These are phyloP conservation scores for Microcebus ravelobensis DNA, from an alignment of 2,113 vertebrate species.

Conservation along the genomic window DNA sequence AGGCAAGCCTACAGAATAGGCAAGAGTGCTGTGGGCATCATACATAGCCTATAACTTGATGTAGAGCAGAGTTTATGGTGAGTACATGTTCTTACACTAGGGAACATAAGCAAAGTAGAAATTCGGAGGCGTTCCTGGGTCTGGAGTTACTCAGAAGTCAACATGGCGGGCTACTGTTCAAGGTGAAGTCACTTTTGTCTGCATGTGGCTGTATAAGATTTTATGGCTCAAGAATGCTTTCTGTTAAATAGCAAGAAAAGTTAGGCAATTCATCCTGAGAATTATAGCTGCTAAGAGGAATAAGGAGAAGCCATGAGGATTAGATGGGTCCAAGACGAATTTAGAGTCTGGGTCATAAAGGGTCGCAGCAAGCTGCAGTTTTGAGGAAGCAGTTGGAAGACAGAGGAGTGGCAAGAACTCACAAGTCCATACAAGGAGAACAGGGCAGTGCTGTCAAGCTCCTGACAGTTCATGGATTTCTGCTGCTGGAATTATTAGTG, in stretches of 20 bases:
- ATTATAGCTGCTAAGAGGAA: neutral
- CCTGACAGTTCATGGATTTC: neutral
- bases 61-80: no score
- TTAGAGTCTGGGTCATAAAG: neutral
- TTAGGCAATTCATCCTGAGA: neutral
- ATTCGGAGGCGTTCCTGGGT: no score
- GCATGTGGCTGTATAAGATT: neutral
- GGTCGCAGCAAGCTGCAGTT: neutral
- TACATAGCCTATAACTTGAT: no score
- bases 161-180: no score
- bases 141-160: no score
- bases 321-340: neutral
- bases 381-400: neutral
- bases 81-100: no score
- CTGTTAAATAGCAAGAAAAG: neutral
- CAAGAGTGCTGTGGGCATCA: no score
- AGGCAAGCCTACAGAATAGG: no score
- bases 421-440: neutral
- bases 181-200: no score
- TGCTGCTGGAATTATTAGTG: neutral
- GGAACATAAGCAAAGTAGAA: no score
- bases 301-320: neutral
- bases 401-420: neutral
- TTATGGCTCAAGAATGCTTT: neutral
- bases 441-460: neutral